Conservation (phyloP, 2,113 vertebrate genomes). For the Hippocampus guttulatus region DNA sequence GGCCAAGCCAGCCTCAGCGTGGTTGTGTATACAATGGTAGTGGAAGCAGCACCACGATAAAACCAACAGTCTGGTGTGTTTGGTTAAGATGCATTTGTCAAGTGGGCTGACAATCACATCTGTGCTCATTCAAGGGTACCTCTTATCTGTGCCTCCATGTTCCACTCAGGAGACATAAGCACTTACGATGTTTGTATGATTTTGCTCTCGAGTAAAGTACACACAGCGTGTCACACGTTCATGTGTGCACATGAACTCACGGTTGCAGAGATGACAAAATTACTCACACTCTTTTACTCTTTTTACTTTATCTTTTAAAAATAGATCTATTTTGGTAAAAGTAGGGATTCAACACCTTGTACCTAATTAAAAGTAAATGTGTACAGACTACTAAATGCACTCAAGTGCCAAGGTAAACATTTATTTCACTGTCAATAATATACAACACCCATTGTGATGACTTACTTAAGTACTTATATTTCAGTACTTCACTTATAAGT, state of each 20-base stretch:
- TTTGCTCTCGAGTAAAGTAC: constrained; percentile 44
- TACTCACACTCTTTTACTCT: neutral
- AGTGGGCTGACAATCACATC: constrained; percentile 68
- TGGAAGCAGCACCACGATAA: constrained; percentile 61
- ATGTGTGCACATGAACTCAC: neutral
- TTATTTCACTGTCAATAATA: no score
- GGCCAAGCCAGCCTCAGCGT: constrained; percentile 55
- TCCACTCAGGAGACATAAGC: constrained; percentile 69
- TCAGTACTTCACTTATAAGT: no score
- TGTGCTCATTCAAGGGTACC: constrained; percentile 73
- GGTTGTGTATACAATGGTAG: constrained; percentile 64
- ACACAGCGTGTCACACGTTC: neutral
- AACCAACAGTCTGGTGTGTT: constrained; percentile 71
- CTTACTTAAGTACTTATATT: no score
- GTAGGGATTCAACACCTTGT: neutral
- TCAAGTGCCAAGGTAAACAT: no score
- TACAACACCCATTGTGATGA: no score
- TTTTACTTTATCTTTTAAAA: neutral
- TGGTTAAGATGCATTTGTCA: constrained; percentile 75
- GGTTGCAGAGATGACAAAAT: neutral
- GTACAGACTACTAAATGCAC: no score
- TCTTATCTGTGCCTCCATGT: constrained; percentile 71
- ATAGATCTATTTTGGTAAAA: no score
- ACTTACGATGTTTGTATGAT: constrained; percentile 65
- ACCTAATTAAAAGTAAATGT: neutral